Evolutionary conservation across 2,113 vertebrate species (phyloP).

Genomic region (Scomber japonicus): DNA sequence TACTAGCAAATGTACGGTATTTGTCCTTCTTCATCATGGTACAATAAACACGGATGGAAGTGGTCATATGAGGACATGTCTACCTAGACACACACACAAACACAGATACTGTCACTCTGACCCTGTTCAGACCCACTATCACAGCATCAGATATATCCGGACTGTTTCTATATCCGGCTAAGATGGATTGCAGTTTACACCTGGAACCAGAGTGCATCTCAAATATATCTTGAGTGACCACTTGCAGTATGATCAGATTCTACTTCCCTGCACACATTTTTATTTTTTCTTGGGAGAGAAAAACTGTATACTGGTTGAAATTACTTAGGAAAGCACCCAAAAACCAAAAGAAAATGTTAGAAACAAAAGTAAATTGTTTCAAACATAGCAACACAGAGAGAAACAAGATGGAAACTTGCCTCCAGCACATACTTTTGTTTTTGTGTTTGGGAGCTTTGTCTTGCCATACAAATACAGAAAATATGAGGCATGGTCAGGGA

Average conservation of each 20-base stretch:
- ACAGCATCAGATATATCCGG: slow-evolving; percentile 51
- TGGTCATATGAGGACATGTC: slow-evolving; percentile 12
- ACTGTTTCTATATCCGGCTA: slow-evolving; percentile 30
- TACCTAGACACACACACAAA: slow-evolving; percentile 29
- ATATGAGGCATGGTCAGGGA: not conserved
- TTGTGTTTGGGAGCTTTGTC: slow-evolving; percentile 22
- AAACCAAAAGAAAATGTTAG: not conserved
- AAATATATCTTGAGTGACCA: slow-evolving; percentile 47
- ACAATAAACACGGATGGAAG: slow-evolving; percentile 37
- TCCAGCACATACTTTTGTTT: slow-evolving; percentile 8
- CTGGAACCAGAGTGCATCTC: slow-evolving; percentile 25
- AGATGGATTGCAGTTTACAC: slow-evolving; percentile 35
- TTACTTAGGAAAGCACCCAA: not conserved
- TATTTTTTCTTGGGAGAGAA: not conserved
- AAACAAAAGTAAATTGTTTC: not conserved
- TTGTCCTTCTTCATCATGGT: slow-evolving; percentile 30
- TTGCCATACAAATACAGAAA: not conserved
- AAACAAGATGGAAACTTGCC: slow-evolving; percentile 28
- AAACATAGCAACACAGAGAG: not conserved
- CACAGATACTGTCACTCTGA: slow-evolving; percentile 19
- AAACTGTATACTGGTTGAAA: not conserved
- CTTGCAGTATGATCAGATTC: slow-evolving; percentile 20
- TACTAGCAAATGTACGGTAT: slow-evolving; percentile 21
- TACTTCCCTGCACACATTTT: not conserved
- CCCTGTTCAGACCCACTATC: slow-evolving; percentile 33